Percentiles rank a stretch among this genome's conserved stretches.
These are phyloP conservation scores for Stenichneumon culpator DNA, from an alignment of 2,888 invertebrate species.

Conservation along the genomic window DNA sequence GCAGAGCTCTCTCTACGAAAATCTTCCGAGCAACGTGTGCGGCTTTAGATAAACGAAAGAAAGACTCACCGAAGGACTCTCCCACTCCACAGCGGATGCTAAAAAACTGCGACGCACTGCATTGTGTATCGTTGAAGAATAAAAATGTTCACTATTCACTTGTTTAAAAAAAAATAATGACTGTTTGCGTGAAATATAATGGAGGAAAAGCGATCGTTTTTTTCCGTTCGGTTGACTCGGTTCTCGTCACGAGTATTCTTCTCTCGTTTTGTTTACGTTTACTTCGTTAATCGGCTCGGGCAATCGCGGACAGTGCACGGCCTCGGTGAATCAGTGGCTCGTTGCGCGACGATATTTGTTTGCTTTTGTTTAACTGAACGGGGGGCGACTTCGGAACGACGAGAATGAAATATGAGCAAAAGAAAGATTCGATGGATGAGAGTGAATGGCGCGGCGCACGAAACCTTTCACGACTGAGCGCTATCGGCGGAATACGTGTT, in stretches of 20 bases:
- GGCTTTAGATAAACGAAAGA: not conserved
- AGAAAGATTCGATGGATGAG: conserved; percentile 49
- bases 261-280: conserved; percentile 11
- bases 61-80: conserved; percentile 79
- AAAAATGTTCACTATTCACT: not conserved
- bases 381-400: no score
- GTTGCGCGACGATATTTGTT: not conserved
- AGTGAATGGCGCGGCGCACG: conserved; percentile 53
- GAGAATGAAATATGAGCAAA: conserved; percentile 3
- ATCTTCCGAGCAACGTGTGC: not conserved
- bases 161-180: not conserved
- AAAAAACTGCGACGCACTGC: conserved; percentile 81
- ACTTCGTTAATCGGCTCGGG: not conserved
- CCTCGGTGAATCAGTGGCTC: not conserved
- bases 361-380: not conserved
- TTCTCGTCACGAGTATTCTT: not conserved
- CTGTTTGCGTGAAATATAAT: not conserved
- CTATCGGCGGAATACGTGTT: conserved; percentile 65
- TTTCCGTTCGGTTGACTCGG: not conserved
- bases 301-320: not conserved
- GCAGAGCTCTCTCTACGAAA: not conserved
- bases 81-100: conserved; percentile 79
- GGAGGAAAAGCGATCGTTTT: conserved; percentile 10
- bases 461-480: conserved; percentile 52
- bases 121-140: conserved; percentile 70